Evolutionary conservation across 2,113 vertebrate genomes (phyloP), one percentile per base, ranked within the genome.

Genomic region (Hystrix brachyura): DNA sequence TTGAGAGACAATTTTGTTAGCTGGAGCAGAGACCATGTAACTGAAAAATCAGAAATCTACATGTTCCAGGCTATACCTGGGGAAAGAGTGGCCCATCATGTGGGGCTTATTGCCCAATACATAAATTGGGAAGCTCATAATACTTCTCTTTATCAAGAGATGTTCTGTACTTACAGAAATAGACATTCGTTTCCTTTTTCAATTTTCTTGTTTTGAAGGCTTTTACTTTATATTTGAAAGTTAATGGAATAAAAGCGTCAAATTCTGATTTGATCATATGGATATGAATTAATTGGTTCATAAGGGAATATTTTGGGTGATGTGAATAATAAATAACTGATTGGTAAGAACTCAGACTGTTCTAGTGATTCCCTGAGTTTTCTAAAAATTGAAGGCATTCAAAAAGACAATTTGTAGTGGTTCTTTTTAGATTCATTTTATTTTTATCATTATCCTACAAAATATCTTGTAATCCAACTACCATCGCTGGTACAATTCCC

Each of bases 401-500:
- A 74, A 94, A 51, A 67, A 57, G 53, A 46, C 2, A 72, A 38
- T 18, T 86, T 21, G 34, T 53, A 80, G 57, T 71, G 8, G 60
- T 96, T 90, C 92, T 81, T 55, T 64, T 69, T 80, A 53, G 21
- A 81, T 81, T 96, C 81, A 81, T 72, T 87, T 93, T 95, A 87
- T 65, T 95, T 96, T 96, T 90, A 90, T 84, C 53, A 60, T 85
- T 92, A 91, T 87, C 34, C 34, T 79, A 53, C 23, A 90, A 97
- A 96, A 93, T 91, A 51, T 27, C 43, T 92, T 93, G 4, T 83
- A 94, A 96, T 87, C 32, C 29, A 92, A 25, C 74, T 95, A 96
- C 21, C 43, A 90, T 48, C 90, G 46, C 81, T 96, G 32, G 51
- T 87, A 93, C 29, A 96, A 94, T 90, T 97, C 74, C 90, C 80